Evolutionary conservation across 1,140 invertebrate species (phyloP).

Genomic region (Philopotamus ludificatus): DNA sequence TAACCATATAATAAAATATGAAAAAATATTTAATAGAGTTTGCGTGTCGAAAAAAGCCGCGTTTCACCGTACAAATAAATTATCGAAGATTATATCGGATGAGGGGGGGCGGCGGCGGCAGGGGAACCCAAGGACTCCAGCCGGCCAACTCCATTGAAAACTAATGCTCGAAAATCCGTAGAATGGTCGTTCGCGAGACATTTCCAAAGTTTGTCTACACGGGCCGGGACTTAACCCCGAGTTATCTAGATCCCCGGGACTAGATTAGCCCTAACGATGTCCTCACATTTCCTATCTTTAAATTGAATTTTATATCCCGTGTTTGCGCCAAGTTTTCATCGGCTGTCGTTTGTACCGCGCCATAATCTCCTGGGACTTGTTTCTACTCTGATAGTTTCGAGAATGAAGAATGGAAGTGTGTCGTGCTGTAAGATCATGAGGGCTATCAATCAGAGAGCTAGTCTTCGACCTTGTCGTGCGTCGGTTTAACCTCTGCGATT

Average conservation of each 20-base stretch:
- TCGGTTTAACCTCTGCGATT: too few relatives aligned
- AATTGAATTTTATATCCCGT: slow-evolving; percentile 28
- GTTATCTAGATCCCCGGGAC: slow-evolving; percentile 21
- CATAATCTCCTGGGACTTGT: too few relatives aligned
- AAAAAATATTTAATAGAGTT: too few relatives aligned
- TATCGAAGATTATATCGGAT: slow-evolving; percentile 15
- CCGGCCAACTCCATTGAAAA: slow-evolving; percentile 23
- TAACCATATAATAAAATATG: too few relatives aligned
- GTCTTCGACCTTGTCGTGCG: too few relatives aligned
- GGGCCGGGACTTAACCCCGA: background rate
- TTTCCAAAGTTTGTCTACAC: background rate
- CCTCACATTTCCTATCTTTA: slow-evolving; percentile 31
- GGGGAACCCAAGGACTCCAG: background rate
- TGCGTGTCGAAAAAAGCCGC: too few relatives aligned
- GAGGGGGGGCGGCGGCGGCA: background rate
- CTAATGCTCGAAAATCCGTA: slow-evolving; percentile 17
- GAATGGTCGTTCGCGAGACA: slow-evolving; percentile 6
- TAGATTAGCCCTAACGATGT: slow-evolving; percentile 29
- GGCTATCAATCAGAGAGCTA: too few relatives aligned
- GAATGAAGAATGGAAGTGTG: too few relatives aligned
- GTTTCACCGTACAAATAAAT: slow-evolving; percentile 21
- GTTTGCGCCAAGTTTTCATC: too few relatives aligned
- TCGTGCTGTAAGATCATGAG: too few relatives aligned
- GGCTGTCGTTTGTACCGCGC: too few relatives aligned
- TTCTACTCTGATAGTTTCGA: too few relatives aligned